These are phyloP conservation scores for Tachuris rubrigastra DNA, from an alignment of 2,113 vertebrate genomes.

Conservation along the genomic window DNA sequence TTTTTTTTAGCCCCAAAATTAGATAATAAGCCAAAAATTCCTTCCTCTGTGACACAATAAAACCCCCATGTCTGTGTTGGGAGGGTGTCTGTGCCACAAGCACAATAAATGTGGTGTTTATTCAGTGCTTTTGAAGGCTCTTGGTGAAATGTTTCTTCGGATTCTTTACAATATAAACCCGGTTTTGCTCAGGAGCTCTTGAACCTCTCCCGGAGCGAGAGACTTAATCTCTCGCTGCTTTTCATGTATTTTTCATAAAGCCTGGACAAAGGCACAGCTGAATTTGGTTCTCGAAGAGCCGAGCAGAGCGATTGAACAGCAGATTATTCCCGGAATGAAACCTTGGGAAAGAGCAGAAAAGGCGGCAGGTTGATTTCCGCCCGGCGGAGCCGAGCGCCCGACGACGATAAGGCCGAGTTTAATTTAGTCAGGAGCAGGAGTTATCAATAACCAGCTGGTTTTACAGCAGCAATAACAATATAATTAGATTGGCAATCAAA, in stretches of 20 bases:
- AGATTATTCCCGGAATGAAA: background rate
- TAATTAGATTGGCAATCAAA: conserved; percentile 71
- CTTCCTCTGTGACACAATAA: background rate
- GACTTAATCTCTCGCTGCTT: background rate
- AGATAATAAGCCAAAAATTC: background rate
- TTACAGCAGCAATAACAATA: conserved; percentile 62
- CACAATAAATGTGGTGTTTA: background rate
- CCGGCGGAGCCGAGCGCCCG: background rate
- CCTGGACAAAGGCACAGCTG: background rate
- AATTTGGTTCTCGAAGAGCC: background rate
- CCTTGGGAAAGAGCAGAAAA: background rate
- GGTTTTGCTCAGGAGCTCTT: background rate
- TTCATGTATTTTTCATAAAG: conserved; percentile 11
- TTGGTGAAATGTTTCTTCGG: accelerated
- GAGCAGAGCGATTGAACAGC: background rate
- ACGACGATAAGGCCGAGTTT: conserved; percentile 39
- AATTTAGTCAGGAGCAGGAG: conserved; percentile 43
- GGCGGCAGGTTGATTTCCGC: background rate
- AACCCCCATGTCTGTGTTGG: accelerated
- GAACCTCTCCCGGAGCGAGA: background rate
- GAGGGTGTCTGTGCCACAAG: background rate
- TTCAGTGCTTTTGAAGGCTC: background rate
- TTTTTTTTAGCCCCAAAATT: background rate
- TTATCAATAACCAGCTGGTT: conserved; percentile 62
- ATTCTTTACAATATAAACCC: background rate